Conservation (phyloP, 2,113 vertebrate species). For the Dendrocopos noguchii region DNA sequence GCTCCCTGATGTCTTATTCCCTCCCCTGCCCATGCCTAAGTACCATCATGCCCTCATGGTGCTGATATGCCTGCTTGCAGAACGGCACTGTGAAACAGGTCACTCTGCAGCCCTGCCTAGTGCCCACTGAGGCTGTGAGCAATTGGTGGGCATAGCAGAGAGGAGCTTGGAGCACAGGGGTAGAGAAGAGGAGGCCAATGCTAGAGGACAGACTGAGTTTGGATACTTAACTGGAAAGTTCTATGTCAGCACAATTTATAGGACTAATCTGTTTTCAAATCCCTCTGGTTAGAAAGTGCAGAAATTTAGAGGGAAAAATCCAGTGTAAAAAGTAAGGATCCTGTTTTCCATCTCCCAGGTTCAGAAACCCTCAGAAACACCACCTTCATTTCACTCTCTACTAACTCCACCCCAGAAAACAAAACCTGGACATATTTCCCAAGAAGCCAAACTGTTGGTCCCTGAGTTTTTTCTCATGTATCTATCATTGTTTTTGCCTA, state of each 20-base stretch:
- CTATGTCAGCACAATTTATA: not conserved
- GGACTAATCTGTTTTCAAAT: not conserved
- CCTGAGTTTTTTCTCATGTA: not conserved
- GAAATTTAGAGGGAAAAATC: not conserved
- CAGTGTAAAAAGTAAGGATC: not conserved
- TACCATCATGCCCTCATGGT: not conserved
- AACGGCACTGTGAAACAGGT: not conserved
- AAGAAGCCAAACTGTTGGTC: not conserved
- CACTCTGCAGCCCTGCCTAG: not conserved
- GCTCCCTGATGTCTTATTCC: not conserved
- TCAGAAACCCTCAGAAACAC: not conserved
- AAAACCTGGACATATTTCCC: not conserved
- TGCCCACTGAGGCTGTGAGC: fast-evolving
- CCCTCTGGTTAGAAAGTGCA: not conserved
- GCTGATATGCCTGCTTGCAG: fast-evolving
- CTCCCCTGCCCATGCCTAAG: not conserved
- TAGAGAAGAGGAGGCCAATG: not conserved
- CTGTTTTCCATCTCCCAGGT: not conserved
- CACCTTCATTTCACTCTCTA: not conserved
- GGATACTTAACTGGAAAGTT: not conserved
- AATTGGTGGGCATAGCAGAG: not conserved
- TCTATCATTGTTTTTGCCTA: not conserved
- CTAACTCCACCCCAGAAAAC: not conserved
- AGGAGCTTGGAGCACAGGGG: not conserved
- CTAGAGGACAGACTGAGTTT: not conserved